Percentiles rank a stretch among this genome's conserved stretches.
phyloP scores from a whole-genome alignment of 1,140 invertebrate genomes.

The Lethocerus indicus region DNA sequence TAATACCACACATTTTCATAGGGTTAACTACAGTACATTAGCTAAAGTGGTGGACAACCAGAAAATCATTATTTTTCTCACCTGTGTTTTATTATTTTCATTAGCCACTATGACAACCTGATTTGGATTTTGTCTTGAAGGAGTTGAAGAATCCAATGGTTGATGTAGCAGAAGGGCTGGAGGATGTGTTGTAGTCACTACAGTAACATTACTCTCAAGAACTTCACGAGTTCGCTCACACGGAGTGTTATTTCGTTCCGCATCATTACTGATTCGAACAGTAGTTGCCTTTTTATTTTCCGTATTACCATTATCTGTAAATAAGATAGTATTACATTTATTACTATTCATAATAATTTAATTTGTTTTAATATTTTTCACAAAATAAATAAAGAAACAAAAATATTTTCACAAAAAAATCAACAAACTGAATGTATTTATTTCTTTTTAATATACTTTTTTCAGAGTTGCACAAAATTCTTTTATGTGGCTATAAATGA shows the following conservation, averaged over 20 bases:
- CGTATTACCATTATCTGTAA: neutral
- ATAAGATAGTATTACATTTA: neutral
- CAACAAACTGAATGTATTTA: too few species aligned
- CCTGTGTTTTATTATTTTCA: constrained; percentile 48
- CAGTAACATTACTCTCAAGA: constrained; percentile 36
- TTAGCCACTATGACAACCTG: constrained; percentile 65
- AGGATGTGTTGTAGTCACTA: constrained; percentile 56
- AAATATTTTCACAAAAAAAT: neutral
- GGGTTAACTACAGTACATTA: too few species aligned
- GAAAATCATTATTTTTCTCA: too few species aligned
- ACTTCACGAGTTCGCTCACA: constrained; percentile 1
- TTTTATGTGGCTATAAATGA: too few species aligned
- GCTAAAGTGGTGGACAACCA: too few species aligned
- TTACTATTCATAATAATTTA: neutral
- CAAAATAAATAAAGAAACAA: constrained; percentile 3
- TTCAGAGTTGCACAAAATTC: too few species aligned
- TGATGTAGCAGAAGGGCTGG: constrained; percentile 36
- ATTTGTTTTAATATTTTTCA: neutral
- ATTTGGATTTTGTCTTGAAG: constrained; percentile 22
- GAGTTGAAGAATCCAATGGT: constrained; percentile 19
- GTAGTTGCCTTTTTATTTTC: constrained; percentile 8
- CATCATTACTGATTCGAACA: constrained; percentile 11
- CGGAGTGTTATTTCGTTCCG: neutral
- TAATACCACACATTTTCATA: too few species aligned
- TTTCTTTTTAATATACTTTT: too few species aligned